These are phyloP conservation scores for Pelosia muscerda DNA, from an alignment of 2,888 invertebrate species.

Conservation along the genomic window DNA sequence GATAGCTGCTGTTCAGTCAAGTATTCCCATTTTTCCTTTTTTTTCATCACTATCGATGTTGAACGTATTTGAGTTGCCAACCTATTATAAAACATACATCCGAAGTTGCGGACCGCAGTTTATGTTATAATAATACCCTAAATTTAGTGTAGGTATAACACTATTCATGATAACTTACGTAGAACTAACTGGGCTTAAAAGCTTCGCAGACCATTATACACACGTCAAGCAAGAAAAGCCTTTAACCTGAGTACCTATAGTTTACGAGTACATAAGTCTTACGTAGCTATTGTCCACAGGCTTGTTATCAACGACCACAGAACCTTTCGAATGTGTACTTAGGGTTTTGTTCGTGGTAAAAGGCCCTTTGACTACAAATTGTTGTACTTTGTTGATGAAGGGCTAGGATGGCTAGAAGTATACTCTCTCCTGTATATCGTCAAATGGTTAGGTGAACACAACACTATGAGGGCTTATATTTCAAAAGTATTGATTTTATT, in stretches of 20 bases:
- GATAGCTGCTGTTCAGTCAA: no score
- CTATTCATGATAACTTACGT: not conserved
- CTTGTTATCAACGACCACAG: slow-evolving; percentile 25
- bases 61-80: no score
- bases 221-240: not conserved
- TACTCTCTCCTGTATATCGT: not conserved
- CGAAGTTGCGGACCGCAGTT: not conserved
- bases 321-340: slow-evolving; percentile 11
- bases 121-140: not conserved
- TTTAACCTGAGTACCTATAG: slow-evolving; percentile 3
- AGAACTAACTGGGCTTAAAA: not conserved
- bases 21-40: no score
- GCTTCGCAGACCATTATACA: not conserved
- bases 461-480: not conserved
- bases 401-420: not conserved
- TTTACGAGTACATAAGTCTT: slow-evolving; percentile 32
- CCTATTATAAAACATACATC: not conserved
- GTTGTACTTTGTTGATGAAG: not conserved
- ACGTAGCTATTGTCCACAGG: slow-evolving; percentile 37
- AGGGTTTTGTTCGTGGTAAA: slow-evolving; percentile 3
- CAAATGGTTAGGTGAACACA: not conserved
- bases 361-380: not conserved
- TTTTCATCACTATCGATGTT: no score
- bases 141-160: no score
- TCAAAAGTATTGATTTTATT: not conserved